Conservation (phyloP, 2,113 vertebrate genomes). For the Nibea coibor region DNA sequence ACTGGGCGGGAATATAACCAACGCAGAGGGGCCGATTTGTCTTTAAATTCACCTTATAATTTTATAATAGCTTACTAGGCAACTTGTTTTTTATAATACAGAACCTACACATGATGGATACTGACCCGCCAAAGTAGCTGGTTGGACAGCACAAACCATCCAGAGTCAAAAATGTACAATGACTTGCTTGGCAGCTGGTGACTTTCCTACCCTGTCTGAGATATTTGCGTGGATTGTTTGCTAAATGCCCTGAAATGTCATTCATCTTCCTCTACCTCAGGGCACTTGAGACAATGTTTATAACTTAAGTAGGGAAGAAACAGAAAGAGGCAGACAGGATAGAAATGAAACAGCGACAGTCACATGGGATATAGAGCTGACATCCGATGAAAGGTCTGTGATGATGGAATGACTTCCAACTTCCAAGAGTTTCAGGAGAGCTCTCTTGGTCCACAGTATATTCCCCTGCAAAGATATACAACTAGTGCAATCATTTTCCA, state of each 20-base stretch:
- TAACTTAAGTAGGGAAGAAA: neutral
- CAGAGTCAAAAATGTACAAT: conserved; percentile 14
- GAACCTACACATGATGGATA: neutral
- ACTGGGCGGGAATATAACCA: neutral
- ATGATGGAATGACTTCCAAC: conserved; percentile 8
- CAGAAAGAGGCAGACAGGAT: neutral
- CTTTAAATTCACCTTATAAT: neutral
- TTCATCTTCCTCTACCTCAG: neutral
- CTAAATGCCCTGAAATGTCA: conserved; percentile 27
- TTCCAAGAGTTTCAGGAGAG: conserved; percentile 2
- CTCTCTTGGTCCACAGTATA: neutral
- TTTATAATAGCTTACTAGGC: neutral
- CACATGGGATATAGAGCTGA: neutral
- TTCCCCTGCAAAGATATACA: neutral
- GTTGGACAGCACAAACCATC: neutral
- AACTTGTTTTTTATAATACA: neutral
- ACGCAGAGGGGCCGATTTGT: neutral
- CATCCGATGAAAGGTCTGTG: neutral
- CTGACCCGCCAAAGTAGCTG: neutral
- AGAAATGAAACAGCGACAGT: neutral
- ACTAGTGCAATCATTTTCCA: neutral
- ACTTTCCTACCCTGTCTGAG: conserved; percentile 3
- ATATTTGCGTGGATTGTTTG: conserved; percentile 24
- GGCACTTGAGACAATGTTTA: neutral
- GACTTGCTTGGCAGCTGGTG: conserved; percentile 1